Conservation (phyloP, 2,797 vertebrate species). For the Lutjanus campechanus region DNA sequence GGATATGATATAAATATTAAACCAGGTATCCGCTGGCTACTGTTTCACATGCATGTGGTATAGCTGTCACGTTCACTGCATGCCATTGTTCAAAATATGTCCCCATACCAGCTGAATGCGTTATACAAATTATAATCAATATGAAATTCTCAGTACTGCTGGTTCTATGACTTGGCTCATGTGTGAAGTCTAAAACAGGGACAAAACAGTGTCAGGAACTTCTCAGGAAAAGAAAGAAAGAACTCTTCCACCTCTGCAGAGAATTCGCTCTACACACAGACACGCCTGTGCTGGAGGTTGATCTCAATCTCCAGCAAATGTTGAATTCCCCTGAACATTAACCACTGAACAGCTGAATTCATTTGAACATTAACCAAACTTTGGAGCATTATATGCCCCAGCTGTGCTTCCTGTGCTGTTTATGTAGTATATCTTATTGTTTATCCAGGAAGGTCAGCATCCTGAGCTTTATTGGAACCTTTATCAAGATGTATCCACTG, state of each 20-base stretch:
- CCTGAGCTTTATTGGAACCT: slow-evolving; percentile 58
- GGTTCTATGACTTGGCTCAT: slow-evolving; percentile 6
- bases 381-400: slow-evolving; percentile 60
- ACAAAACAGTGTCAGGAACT: slow-evolving; percentile 24
- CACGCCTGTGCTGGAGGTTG: slow-evolving; percentile 64
- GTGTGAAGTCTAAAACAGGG: slow-evolving; percentile 17
- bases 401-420: slow-evolving; percentile 64
- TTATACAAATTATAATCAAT: slow-evolving; percentile 16
- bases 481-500: slow-evolving; percentile 59
- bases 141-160: not conserved
- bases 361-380: slow-evolving; percentile 82
- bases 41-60: slow-evolving; percentile 56
- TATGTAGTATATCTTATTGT: slow-evolving; percentile 68
- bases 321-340: slow-evolving; percentile 83
- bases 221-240: slow-evolving; percentile 21
- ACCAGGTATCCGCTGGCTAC: slow-evolving; percentile 57
- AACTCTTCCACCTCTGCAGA: slow-evolving; percentile 48
- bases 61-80: slow-evolving; percentile 28
- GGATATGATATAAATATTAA: slow-evolving; percentile 63
- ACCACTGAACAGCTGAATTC: slow-evolving; percentile 76
- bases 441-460: slow-evolving; percentile 70
- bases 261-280: slow-evolving; percentile 53
- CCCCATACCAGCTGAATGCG: slow-evolving; percentile 12
- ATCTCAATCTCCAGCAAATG: slow-evolving; percentile 76
- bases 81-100: slow-evolving; percentile 49